Evolutionary conservation across 2,888 invertebrate genomes (phyloP).

Genomic region (Ectemnius cavifrons): DNA sequence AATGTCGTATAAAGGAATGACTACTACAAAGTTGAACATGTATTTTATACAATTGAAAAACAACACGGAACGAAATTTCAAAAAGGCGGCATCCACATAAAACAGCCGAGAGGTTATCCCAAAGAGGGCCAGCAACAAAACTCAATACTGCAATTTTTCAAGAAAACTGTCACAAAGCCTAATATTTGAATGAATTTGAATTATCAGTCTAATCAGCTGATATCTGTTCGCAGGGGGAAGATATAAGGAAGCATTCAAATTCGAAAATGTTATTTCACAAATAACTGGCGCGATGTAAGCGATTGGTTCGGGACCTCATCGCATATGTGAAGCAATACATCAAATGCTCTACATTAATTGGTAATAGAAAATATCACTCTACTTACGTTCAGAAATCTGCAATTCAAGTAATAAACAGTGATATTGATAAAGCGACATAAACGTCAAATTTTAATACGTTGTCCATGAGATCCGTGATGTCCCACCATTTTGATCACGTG

Average conservation of each 20-base stretch:
- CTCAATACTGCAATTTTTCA: slow-evolving; percentile 24
- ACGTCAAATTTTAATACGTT: slow-evolving; percentile 50
- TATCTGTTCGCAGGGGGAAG: too few relatives aligned
- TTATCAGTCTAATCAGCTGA: too few relatives aligned
- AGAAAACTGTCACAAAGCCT: background rate
- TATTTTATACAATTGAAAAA: background rate
- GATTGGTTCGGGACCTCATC: slow-evolving; percentile 64
- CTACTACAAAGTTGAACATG: background rate
- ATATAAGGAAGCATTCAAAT: slow-evolving; percentile 52
- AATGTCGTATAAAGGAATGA: background rate
- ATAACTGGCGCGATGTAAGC: slow-evolving; percentile 56
- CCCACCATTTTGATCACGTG: slow-evolving; percentile 61
- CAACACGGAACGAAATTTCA: slow-evolving; percentile 25
- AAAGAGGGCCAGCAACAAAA: slow-evolving; percentile 19
- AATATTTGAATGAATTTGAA: too few relatives aligned
- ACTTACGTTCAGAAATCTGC: slow-evolving; percentile 43
- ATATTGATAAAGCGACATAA: slow-evolving; percentile 50
- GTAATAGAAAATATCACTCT: background rate
- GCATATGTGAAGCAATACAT: background rate
- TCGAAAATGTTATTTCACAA: slow-evolving; percentile 59
- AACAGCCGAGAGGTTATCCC: slow-evolving; percentile 56
- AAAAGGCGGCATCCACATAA: slow-evolving; percentile 37
- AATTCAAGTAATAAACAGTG: slow-evolving; percentile 38
- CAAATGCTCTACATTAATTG: background rate
- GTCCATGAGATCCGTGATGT: slow-evolving; percentile 46